These are phyloP conservation scores for Agrotis clavis DNA, from an alignment of 2,888 invertebrate species.

Conservation along the genomic window DNA sequence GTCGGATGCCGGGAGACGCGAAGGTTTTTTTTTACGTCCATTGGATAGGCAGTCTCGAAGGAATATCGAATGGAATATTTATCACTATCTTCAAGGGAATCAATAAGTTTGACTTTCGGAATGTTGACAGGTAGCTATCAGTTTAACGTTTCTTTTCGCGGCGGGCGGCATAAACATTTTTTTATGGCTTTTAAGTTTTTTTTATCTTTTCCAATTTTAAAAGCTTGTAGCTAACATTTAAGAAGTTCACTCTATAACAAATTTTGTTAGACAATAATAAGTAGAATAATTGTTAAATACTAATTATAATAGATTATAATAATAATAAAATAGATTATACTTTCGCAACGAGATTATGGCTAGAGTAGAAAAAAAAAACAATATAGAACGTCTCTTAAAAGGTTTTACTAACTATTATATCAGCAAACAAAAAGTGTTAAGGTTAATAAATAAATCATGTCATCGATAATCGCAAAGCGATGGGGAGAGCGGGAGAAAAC, in stretches of 20 bases:
- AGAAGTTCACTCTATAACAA: neutral
- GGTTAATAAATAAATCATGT: conserved; percentile 43
- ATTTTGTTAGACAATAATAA: no score
- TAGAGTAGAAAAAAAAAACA: neutral
- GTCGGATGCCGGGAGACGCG: conserved; percentile 12
- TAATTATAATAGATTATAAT: no score
- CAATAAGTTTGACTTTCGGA: conserved; percentile 13
- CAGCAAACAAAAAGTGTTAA: conserved; percentile 11
- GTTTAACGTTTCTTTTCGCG: no score
- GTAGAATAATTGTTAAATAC: neutral
- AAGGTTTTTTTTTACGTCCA: conserved; percentile 33
- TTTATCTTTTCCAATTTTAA: neutral
- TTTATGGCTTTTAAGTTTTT: neutral
- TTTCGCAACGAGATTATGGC: neutral
- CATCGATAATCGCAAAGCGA: conserved; percentile 27
- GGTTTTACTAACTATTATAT: neutral
- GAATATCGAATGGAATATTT: conserved; percentile 53
- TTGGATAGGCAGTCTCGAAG: conserved; percentile 36
- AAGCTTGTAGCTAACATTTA: neutral
- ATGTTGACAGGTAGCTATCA: conserved; percentile 8
- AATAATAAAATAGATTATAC: no score
- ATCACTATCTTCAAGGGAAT: conserved; percentile 35
- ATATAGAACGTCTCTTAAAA: neutral
- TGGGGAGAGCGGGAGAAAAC: conserved; percentile 29
- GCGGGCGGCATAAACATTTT: neutral